Base-by-base conservation (phyloP, 2,797 vertebrate species). In the Leptoclinus maculatus region DNA sequence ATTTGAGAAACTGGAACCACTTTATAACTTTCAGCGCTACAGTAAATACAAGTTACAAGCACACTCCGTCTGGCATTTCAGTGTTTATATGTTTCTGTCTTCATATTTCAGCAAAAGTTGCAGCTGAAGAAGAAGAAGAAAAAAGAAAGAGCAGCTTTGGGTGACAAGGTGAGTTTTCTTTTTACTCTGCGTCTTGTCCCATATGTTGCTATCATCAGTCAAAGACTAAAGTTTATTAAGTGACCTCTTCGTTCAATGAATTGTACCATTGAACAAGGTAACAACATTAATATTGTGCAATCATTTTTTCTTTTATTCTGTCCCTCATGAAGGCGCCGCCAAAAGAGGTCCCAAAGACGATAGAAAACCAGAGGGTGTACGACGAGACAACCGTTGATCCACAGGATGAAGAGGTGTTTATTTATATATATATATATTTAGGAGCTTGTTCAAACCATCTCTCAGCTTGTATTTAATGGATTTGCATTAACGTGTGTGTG, bases 351-450 rank as follows among this genome's bases (percentile, higher is more conserved):
- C 98, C 98, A 14, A 99, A 99, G 91, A 99, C 98, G 0, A 99
- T 99, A 90, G 98, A 99, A 88, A 99, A 99, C 89, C 98, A 99
- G 88, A 95, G 98, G 80, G 92, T 97, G 2, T 96, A 95, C 59
- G 98, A 99, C 21, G 98, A 99, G 93, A 99, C 98, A 2, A 96
- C 93, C 32, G 98, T 99, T 19, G 97, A 99, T 83, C 97, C 97
- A 68, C 95, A 96, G 45, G 98, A 99, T 77, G 98, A 99, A 87
- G 98, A 99, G 97, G 98, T 99, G 93, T 84, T 21, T 21, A n/a
- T n/a, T n/a, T n/a, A n/a, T n/a, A n/a, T n/a, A n/a, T n/a, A n/a
- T n/a, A n/a, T n/a, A n/a, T n/a, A n/a, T n/a, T n/a, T n/a, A n/a
- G n/a, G n/a, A n/a, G 25, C 5, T 57, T 53, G 4, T 65, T 71